Base-by-base conservation (phyloP, 2,113 vertebrate species). In the Puntigrus tetrazona region DNA sequence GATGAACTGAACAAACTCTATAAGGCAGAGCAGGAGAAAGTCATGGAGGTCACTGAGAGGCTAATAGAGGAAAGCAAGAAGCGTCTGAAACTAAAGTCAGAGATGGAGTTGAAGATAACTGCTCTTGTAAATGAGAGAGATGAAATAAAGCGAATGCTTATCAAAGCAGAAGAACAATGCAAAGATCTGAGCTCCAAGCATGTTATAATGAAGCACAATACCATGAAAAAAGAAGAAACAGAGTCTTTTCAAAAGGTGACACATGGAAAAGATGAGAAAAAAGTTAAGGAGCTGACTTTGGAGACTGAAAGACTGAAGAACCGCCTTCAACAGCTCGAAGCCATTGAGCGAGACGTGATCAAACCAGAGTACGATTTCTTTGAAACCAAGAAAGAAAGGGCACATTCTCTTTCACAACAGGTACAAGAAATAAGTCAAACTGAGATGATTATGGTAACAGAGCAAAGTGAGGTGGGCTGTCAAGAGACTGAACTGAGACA, bases 21-120 rank as follows among this genome's bases (percentile, higher is more conserved):
- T 86, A 97, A 97, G 91, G 90, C 92, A 72, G 98, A 99, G 88
- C 96, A 99, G 92, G 94, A 93, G 25, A 99, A 98, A 88, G 97
- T 99, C 70, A 98, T 96, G 96, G 96, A 98, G 84, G 96, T 99
- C 38, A 99, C 97, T 1, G 98, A 98, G 88, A 98, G 97, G 89
- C 86, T 99, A 76, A 99, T 99, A 79, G 97, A 99, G 75, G 98
- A 99, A 91, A 99, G 97, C 91, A 99, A 98, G 93, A 98, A 95
- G 89, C 93, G 97, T 82, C 90, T 99, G 22, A 99, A 97, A 91
- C 83, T 99, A 50, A 99, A 99, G 91, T 97, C 97, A 0, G 97
- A 98, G 91, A 98, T 98, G 97, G 97, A 98, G 90, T 96, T 94
- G 88, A 97, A 96, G 88, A 94, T 98, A 14, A 95, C 95, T 74